phyloP scores from a whole-genome alignment of 2,888 invertebrate genomes.

The Petrolisthes cinctipes region DNA sequence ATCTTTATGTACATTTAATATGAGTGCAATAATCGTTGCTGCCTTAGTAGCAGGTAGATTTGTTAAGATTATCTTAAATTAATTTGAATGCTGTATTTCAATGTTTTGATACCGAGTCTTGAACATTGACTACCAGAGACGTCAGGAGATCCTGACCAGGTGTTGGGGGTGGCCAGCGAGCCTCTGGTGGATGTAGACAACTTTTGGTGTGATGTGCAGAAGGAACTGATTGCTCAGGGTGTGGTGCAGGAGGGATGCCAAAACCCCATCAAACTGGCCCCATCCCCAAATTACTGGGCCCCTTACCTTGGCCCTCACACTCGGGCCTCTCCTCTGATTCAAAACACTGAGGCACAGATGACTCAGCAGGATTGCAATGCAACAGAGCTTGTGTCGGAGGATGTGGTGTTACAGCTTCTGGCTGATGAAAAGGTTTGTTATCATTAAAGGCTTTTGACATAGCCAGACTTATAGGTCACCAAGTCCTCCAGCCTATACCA shows the following conservation, averaged over 20 bases:
- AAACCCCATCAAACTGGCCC: slow-evolving; percentile 1
- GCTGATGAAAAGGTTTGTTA: slow-evolving; percentile 8
- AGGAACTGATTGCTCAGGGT: not conserved
- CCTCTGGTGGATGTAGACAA: not conserved
- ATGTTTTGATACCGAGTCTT: too few relatives aligned
- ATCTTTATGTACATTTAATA: too few relatives aligned
- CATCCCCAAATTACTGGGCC: not conserved
- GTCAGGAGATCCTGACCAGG: too few relatives aligned
- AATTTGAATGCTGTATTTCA: too few relatives aligned
- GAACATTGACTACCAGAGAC: too few relatives aligned
- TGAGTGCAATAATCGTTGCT: too few relatives aligned
- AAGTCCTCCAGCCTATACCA: too few relatives aligned
- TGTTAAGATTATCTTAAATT: too few relatives aligned
- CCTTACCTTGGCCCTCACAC: not conserved
- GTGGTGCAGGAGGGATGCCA: slow-evolving; percentile 3
- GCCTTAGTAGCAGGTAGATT: too few relatives aligned
- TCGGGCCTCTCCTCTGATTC: not conserved
- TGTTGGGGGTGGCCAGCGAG: not conserved
- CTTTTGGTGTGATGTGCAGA: slow-evolving; percentile 3
- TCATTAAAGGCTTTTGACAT: not conserved
- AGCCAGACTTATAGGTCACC: not conserved
- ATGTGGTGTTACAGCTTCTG: not conserved
- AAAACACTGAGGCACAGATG: not conserved
- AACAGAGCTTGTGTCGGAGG: not conserved
- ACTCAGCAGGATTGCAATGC: not conserved